A percentile compares a stretch with the other conserved stretches of the same genome.
Evolutionary conservation across 2,113 vertebrate species (phyloP).

Genomic region (Ptychochromis oligacanthus): DNA sequence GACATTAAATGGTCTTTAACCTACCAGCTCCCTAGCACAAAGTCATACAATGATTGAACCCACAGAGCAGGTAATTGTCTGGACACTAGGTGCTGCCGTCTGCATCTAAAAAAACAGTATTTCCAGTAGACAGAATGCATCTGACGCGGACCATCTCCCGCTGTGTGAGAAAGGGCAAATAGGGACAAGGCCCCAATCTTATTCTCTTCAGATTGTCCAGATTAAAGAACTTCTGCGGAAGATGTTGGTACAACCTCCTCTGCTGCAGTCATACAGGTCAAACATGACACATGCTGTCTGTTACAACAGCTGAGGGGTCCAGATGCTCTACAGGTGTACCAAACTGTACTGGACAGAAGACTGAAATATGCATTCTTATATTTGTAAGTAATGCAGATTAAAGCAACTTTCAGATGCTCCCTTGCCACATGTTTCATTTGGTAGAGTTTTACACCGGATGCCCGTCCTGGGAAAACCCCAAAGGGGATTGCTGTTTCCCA

Average conservation of each 20-base stretch:
- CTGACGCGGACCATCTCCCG: not conserved
- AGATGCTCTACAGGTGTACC: not conserved
- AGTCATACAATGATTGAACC: slow-evolving; percentile 1
- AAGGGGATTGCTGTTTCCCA: no score
- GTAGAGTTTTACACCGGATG: no score
- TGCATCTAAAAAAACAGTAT: not conserved
- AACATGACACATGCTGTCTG: not conserved
- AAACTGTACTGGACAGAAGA: not conserved
- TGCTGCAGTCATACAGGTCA: no score
- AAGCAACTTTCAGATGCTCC: no score
- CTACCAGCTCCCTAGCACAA: not conserved
- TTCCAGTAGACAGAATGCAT: not conserved
- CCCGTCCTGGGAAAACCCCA: no score
- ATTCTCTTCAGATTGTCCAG: not conserved
- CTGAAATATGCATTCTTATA: not conserved
- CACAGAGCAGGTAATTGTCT: not conserved
- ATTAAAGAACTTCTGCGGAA: not conserved
- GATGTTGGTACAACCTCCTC: not conserved
- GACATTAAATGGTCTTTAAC: slow-evolving; percentile 2
- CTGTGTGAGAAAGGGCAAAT: slow-evolving; percentile 1
- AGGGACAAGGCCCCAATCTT: not conserved
- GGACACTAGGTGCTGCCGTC: not conserved
- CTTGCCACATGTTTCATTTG: no score
- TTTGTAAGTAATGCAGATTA: not conserved
- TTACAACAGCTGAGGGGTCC: not conserved